Base-by-base conservation (phyloP, 1,140 invertebrate genomes). In the Euwallacea fornicatus region DNA sequence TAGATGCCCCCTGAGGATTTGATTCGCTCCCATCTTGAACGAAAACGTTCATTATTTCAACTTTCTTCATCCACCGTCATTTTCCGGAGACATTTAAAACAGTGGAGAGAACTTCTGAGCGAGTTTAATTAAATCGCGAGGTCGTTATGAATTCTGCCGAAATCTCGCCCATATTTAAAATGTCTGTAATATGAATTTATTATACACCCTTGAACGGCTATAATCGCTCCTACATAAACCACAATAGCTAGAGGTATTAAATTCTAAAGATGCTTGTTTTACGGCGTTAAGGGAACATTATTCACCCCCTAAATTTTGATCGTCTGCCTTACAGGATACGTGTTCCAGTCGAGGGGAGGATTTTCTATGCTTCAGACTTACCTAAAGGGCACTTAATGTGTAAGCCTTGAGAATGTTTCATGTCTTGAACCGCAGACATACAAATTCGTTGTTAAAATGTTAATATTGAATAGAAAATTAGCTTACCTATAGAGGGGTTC, bases 401-500 rank as follows among this genome's bases (percentile, higher is more conserved):
- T 33, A 33, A 33, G 4, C 21, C 21, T 4, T 33, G 4, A 33
- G 21, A 1, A 33, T 33, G 21, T 33, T 33, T 33, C 21, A 33
- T 33, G 21, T 33, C 21, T 33, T 4, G 21, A 33, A 33, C 21
- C 21, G 21, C 21, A 33, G 21, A 33, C 21, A 33, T 33, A 33
- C 21, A 33, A 33, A 33, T 33, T 33, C 1, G 21, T 33, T 33
- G 21, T 33, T 33, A 33, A 4, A 33, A 33, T 33, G 21, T 33
- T 33, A 33, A 33, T 33, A 33, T 33, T 33, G 21, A 33, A 33
- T 33, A 33, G 21, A 33, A 33, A 50, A 13, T 50, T 50, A 50
- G 16, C 55, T 86, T 83, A 93, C 92, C 91, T 93, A 85, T 93
- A 94, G 67, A 95, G 84, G 9, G 92, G 92, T 76, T 93, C 92